Evolutionary conservation across 1,140 invertebrate genomes (phyloP), one percentile per base, ranked within the genome.

Genomic region (Trichoplusia ni): DNA sequence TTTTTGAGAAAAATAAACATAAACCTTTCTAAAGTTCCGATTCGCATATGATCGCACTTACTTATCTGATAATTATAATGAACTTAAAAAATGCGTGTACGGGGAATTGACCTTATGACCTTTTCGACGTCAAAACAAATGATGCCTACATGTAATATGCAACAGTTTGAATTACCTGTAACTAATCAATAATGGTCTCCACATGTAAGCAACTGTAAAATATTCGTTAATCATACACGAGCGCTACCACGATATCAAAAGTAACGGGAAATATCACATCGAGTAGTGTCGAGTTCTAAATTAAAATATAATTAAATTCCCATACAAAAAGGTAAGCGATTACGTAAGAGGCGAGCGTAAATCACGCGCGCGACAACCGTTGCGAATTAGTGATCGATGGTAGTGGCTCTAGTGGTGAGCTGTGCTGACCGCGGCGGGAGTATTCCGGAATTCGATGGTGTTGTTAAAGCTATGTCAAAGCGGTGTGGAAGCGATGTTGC

Each of bases 241-340:
- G 1, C 11, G 23, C 25, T 13, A 18, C 25, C 13, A 49, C 46
- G 2, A n/a, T 29, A 7, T 11, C 14, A 1, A 31, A 13, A 4
- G 18, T 49, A 42, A 42, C 19, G 19, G 40, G 9, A 7, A 18
- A 27, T 40, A 40, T n/a, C 13, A 40, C 29, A n/a, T 40, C 13
- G 27, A n/a, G n/a, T 25, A 49, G 23, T 49, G 18, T 49, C 46
- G 46, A 49, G 13, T 31, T 5, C 1, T 27, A 47, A 47, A 47
- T 49, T 49, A 49, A 49, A 49, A 18, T 49, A 8, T 29, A 49
- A 49, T 49, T 29, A 31, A 49, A 29, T 49, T 31, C 46, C 25
- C n/a, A 7, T 6, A 31, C 14, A 29, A 31, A 31, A 49, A 49
- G 25, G 46, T 8, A 18, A 19, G 2, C 16, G 25, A 25, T 49